These are phyloP conservation scores for Saccopteryx leptura DNA, from an alignment of 2,113 vertebrate genomes.

Conservation along the genomic window DNA sequence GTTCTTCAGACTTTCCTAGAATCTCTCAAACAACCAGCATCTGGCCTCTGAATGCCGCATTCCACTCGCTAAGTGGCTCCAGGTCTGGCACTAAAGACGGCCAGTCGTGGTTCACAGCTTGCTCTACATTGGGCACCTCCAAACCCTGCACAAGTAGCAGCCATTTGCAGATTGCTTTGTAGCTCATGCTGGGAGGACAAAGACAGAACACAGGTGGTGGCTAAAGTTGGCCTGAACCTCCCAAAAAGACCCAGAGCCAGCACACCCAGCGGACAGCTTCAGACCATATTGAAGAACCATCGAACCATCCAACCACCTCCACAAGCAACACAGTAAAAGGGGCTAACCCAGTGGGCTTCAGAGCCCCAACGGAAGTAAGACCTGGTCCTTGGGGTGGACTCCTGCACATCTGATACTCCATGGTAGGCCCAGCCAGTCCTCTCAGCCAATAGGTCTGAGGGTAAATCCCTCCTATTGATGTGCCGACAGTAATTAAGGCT, in stretches of 20 bases:
- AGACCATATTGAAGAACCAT: not conserved
- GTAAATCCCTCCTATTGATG: not conserved
- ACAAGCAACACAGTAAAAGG: not conserved
- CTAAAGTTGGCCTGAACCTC: not conserved
- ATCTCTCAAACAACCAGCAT: not conserved
- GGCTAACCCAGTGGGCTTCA: not conserved
- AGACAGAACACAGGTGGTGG: not conserved
- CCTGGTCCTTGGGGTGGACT: not conserved
- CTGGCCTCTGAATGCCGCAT: not conserved
- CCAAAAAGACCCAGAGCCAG: not conserved
- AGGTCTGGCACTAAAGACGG: not conserved
- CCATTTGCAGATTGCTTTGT: not conserved
- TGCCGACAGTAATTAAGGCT: not conserved
- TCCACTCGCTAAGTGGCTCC: not conserved
- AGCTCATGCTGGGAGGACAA: not conserved
- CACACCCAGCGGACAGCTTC: not conserved
- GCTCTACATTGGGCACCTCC: not conserved
- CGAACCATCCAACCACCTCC: not conserved
- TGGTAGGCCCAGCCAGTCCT: not conserved
- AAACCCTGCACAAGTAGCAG: not conserved
- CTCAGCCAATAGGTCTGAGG: not conserved
- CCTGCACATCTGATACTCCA: not conserved
- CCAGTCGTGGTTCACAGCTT: not conserved
- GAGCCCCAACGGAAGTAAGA: not conserved
- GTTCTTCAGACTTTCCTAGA: not conserved